A percentile compares a stretch with the other conserved stretches of the same genome.
Conservation (phyloP, 2,797 vertebrate genomes). For the Enteromius anoplus region DNA sequence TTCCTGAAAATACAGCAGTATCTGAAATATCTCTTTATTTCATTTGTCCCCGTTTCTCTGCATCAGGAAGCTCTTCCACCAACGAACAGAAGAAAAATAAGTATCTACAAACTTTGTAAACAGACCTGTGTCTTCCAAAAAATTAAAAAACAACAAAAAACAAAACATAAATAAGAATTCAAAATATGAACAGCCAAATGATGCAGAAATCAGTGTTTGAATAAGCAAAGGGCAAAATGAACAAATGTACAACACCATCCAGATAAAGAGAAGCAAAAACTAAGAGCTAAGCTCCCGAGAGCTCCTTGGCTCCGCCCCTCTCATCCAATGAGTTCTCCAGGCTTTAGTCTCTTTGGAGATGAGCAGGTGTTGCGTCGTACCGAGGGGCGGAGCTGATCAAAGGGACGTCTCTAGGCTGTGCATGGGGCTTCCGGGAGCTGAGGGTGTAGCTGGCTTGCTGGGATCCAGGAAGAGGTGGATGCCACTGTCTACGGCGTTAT, state of each 20-base stretch:
- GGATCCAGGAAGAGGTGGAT: slow-evolving; percentile 93
- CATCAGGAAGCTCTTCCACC: slow-evolving; percentile 98
- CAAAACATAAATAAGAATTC: slow-evolving; percentile 98
- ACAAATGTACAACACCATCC: slow-evolving; percentile 84
- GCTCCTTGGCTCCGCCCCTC: slow-evolving; percentile 49
- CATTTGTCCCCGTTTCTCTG: slow-evolving; percentile 80
- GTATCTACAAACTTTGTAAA: slow-evolving; percentile 99
- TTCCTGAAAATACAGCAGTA: slow-evolving; percentile 99
- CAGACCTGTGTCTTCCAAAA: slow-evolving; percentile 97
- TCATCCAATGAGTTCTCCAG: slow-evolving; percentile 47
- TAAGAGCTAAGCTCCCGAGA: slow-evolving; percentile 75
- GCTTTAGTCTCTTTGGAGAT: slow-evolving; percentile 47
- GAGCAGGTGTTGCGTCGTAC: slow-evolving; percentile 27
- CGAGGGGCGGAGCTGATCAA: slow-evolving; percentile 79
- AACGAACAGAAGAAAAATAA: slow-evolving; percentile 91
- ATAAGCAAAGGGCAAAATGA: slow-evolving; percentile 89
- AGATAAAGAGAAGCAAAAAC: slow-evolving; percentile 87
- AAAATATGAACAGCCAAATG: slow-evolving; percentile 99
- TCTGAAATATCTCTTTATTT: slow-evolving; percentile 88
- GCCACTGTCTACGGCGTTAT: slow-evolving; percentile 96
- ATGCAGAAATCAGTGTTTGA: slow-evolving; percentile 92
- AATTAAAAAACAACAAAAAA: background rate
- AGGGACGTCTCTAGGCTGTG: slow-evolving; percentile 99
- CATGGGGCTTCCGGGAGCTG: slow-evolving; percentile 93
- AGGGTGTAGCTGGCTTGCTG: slow-evolving; percentile 91